These are phyloP conservation scores for Amblyopsis hoosieri DNA, from an alignment of 2,797 vertebrate genomes.

Conservation along the genomic window DNA sequence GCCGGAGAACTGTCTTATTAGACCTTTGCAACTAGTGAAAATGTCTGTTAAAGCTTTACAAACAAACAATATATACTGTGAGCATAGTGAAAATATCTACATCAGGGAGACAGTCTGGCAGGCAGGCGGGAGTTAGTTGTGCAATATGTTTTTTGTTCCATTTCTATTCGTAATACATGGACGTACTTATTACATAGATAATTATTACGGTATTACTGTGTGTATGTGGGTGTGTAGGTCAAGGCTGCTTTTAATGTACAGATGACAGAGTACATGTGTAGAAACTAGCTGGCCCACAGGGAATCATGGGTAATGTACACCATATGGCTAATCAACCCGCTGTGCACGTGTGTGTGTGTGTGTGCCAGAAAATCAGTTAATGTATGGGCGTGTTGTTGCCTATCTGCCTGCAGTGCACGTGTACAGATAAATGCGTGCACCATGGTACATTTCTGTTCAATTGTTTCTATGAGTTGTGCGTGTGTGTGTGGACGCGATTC, in stretches of 20 bases:
- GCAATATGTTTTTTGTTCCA: no score
- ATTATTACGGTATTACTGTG: neutral
- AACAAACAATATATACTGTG: no score
- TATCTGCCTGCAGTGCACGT: neutral
- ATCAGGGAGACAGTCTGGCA: no score
- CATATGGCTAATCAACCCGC: slow-evolving; percentile 54
- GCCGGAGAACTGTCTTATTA: no score
- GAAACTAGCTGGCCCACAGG: slow-evolving; percentile 37
- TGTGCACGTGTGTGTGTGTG: slow-evolving; percentile 13
- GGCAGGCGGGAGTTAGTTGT: no score
- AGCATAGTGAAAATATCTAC: no score
- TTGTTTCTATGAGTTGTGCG: neutral
- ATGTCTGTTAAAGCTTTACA: no score
- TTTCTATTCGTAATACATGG: no score
- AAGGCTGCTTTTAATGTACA: slow-evolving; percentile 27
- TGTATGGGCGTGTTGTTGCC: slow-evolving; percentile 29
- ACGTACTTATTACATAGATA: no score
- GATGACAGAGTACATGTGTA: slow-evolving; percentile 45
- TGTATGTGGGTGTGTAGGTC: slow-evolving; percentile 15
- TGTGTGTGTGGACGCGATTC: neutral
- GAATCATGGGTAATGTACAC: slow-evolving; percentile 54
- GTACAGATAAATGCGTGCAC: no score
- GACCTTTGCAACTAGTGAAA: no score
- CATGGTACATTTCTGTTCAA: no score
- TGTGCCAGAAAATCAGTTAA: slow-evolving; percentile 22